These are phyloP conservation scores for Amblyjoppa proteus DNA, from an alignment of 2,888 invertebrate species.

Conservation along the genomic window DNA sequence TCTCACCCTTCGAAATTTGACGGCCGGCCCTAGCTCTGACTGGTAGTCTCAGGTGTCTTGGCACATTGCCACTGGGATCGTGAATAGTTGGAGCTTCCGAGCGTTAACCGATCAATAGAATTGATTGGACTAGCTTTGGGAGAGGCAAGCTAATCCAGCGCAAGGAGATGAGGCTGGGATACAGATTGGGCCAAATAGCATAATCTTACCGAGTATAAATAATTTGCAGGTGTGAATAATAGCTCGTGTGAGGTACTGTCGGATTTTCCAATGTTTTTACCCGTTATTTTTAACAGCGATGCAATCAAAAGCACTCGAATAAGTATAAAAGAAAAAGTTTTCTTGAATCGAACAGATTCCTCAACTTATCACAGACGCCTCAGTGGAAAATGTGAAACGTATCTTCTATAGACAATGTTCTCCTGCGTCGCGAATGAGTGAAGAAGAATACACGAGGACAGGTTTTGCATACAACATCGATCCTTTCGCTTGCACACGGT, in stretches of 20 bases:
- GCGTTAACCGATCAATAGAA: conserved; percentile 58
- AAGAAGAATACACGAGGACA: conserved; percentile 70
- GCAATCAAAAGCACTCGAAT: background rate
- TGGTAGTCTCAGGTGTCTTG: conserved; percentile 76
- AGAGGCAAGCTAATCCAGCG: conserved; percentile 23
- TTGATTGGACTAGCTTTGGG: conserved; percentile 52
- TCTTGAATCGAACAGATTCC: background rate
- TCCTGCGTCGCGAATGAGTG: conserved; percentile 15
- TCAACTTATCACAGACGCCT: background rate
- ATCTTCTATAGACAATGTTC: conserved; percentile 46
- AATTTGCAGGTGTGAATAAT: background rate
- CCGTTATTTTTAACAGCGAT: background rate
- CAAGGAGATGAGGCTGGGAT: conserved; percentile 9
- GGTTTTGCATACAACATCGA: conserved; percentile 75
- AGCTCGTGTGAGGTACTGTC: background rate
- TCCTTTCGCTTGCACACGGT: conserved; percentile 70
- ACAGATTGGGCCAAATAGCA: background rate
- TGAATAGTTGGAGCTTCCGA: conserved; percentile 58
- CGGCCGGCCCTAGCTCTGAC: conserved; percentile 70
- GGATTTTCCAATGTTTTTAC: background rate
- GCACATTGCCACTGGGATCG: conserved; percentile 66
- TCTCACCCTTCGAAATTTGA: conserved; percentile 71
- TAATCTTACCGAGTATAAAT: background rate
- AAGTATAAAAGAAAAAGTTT: background rate
- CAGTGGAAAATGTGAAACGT: conserved; percentile 42